Percentiles rank a stretch among this genome's conserved stretches.
Conservation (phyloP, 2,797 vertebrate genomes). For the Sebastes melanostomus region DNA sequence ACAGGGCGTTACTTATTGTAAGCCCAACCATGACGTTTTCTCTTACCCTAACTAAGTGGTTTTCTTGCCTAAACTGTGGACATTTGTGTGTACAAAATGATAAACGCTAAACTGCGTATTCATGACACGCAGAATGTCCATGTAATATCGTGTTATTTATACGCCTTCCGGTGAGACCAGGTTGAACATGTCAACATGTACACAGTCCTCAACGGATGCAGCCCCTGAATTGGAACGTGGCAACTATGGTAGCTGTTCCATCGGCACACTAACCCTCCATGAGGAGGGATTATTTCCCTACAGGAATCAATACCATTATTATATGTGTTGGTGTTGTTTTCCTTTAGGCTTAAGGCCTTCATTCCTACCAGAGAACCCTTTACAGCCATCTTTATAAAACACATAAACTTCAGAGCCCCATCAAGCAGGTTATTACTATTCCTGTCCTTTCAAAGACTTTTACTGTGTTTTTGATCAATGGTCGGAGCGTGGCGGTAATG, state of each 20-base stretch:
- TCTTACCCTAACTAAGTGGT: too few relatives aligned
- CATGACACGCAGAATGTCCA: too few relatives aligned
- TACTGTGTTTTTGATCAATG: too few relatives aligned
- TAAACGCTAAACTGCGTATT: too few relatives aligned
- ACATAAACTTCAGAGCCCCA: conserved; percentile 15
- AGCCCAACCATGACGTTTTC: too few relatives aligned
- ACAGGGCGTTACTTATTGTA: too few relatives aligned
- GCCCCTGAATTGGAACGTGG: background rate
- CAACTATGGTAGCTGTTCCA: background rate
- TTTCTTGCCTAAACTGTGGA: too few relatives aligned
- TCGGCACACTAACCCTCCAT: background rate
- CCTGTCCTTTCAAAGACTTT: conserved; percentile 23
- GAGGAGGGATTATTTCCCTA: background rate
- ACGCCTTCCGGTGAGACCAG: too few relatives aligned
- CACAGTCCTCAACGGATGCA: too few relatives aligned
- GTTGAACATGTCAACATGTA: background rate
- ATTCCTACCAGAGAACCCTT: background rate
- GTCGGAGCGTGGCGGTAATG: too few relatives aligned
- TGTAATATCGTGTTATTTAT: too few relatives aligned
- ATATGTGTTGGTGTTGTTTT: background rate
- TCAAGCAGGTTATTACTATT: conserved; percentile 22
- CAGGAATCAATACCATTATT: background rate
- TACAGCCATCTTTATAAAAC: conserved; percentile 10
- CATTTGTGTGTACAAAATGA: too few relatives aligned
- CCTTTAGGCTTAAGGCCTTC: background rate